These are phyloP conservation scores for Pandemis corylana DNA, from an alignment of 2,888 invertebrate genomes.

Conservation along the genomic window DNA sequence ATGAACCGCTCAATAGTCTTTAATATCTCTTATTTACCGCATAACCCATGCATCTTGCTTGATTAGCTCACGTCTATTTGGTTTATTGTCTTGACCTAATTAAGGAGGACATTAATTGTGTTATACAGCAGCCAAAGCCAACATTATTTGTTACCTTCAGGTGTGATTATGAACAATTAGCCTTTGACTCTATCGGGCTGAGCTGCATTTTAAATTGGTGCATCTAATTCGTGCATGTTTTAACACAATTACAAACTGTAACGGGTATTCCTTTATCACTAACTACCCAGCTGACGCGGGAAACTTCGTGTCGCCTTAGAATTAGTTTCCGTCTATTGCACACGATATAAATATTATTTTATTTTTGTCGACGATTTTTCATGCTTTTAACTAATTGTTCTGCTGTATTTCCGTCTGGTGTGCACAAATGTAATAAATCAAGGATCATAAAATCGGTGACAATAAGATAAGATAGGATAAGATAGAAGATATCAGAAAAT, in stretches of 20 bases:
- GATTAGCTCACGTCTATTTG: neutral
- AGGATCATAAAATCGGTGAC: too few relatives aligned
- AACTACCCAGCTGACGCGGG: too few relatives aligned
- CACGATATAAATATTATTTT: too few relatives aligned
- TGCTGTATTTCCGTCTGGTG: too few relatives aligned
- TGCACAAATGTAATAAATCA: too few relatives aligned
- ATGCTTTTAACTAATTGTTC: too few relatives aligned
- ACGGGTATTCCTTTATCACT: too few relatives aligned
- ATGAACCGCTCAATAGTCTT: neutral
- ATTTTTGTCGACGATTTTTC: too few relatives aligned
- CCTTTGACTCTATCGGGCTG: neutral
- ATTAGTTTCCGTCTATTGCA: too few relatives aligned
- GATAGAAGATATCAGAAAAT: too few relatives aligned
- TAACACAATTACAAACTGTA: neutral
- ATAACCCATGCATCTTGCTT: slow-evolving; percentile 7
- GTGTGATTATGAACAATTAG: slow-evolving; percentile 11
- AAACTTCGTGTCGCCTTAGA: too few relatives aligned
- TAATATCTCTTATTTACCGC: neutral
- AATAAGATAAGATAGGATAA: too few relatives aligned
- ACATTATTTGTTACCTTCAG: slow-evolving; percentile 8
- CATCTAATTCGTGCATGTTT: neutral
- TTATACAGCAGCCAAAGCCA: neutral
- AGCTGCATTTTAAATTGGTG: slow-evolving; percentile 3
- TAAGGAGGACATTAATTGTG: slow-evolving; percentile 1
- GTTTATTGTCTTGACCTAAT: slow-evolving; percentile 16